phyloP scores from a whole-genome alignment of 2,797 vertebrate species.

The Falco cherrug region DNA sequence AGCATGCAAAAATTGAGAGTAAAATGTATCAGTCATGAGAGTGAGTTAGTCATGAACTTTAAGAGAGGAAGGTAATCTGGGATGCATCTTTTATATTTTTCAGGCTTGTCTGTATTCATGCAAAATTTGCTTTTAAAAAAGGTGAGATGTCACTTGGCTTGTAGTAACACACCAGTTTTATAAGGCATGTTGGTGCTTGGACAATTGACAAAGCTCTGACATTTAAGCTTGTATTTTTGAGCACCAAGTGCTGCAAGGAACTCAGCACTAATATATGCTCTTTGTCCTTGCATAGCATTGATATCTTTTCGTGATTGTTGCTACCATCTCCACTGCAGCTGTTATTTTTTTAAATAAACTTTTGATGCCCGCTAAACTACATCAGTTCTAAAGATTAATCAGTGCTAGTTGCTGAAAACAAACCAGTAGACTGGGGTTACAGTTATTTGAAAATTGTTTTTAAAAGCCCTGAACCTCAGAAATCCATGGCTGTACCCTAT shows the following conservation, averaged over 20 bases:
- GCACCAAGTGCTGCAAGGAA: not conserved
- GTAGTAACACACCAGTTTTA: not conserved
- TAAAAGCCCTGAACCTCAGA: not conserved
- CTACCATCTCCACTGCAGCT: not conserved
- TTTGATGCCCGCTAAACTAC: not conserved
- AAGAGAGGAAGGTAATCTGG: not conserved
- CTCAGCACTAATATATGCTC: not conserved
- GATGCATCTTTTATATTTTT: not conserved
- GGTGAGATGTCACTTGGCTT: not conserved
- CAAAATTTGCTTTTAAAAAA: not conserved
- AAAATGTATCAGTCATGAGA: not conserved
- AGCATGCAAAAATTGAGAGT: not conserved
- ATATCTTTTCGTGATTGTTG: not conserved
- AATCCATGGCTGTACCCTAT: not conserved
- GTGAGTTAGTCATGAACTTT: conserved; percentile 4
- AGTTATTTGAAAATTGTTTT: not conserved
- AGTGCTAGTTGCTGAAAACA: not conserved
- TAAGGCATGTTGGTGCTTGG: not conserved
- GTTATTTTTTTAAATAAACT: not conserved
- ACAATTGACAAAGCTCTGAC: not conserved
- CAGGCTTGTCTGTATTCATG: not conserved
- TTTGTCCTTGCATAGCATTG: not conserved
- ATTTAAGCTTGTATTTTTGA: not conserved
- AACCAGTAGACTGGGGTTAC: not conserved
- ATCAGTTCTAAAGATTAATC: not conserved